phyloP scores from a whole-genome alignment of 2,113 vertebrate genomes.

The Lasiurus cinereus region DNA sequence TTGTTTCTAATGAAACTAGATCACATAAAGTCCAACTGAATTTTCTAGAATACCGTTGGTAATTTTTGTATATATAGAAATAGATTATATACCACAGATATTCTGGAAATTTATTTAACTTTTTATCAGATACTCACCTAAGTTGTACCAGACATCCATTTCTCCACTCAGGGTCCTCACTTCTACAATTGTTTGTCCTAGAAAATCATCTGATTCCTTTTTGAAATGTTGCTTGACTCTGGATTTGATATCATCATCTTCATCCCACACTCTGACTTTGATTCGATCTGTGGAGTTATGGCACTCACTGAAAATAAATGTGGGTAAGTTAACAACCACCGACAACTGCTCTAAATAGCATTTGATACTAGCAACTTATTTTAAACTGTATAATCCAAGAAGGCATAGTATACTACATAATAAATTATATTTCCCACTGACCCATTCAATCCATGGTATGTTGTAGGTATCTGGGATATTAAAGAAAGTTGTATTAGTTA shows the following conservation, averaged over 20 bases:
- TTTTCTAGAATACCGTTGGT: not conserved
- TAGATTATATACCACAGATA: not conserved
- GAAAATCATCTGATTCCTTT: conserved; percentile 97
- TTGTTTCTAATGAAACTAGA: not conserved
- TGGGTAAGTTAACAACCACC: conserved; percentile 31
- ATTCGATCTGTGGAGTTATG: conserved; percentile 99
- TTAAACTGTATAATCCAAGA: not conserved
- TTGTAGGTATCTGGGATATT: not conserved
- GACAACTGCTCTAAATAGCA: not conserved
- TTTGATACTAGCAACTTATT: not conserved
- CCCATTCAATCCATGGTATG: not conserved
- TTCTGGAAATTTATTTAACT: not conserved
- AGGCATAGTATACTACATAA: not conserved
- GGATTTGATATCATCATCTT: conserved; percentile 99
- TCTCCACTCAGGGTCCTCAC: conserved; percentile 98
- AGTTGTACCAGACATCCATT: conserved; percentile 99
- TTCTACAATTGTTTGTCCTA: conserved; percentile 98
- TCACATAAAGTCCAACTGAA: not conserved
- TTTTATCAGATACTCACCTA: conserved; percentile 89
- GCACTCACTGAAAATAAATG: conserved; percentile 92
- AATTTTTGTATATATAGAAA: not conserved
- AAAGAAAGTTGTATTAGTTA: not conserved
- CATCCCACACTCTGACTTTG: conserved; percentile 99
- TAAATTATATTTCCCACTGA: not conserved
- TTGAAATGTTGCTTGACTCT: conserved; percentile 99